Evolutionary conservation across 2,888 invertebrate genomes (phyloP).

Genomic region (Lasioglossum lativentre): DNA sequence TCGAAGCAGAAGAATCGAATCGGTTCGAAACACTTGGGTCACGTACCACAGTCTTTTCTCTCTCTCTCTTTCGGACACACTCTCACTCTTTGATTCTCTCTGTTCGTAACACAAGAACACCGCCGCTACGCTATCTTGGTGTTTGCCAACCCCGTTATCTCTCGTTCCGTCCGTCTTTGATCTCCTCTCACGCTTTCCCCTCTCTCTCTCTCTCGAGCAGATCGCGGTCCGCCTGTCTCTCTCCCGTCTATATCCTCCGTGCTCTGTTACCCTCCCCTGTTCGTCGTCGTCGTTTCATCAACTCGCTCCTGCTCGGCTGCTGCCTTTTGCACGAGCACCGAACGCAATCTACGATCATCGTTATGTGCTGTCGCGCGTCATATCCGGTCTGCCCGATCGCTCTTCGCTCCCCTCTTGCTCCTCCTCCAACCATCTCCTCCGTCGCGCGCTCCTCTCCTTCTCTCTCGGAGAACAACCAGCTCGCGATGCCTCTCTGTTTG

Average conservation of each 20-base stretch:
- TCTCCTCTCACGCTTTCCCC: conserved; percentile 63
- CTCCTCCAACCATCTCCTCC: background rate
- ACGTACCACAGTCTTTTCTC: conserved; percentile 20
- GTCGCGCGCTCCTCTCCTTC: conserved; percentile 9
- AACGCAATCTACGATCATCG: conserved; percentile 79
- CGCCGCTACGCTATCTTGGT: conserved; percentile 81
- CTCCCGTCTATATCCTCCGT: background rate
- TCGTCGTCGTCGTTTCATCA: conserved; percentile 59
- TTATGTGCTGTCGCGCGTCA: conserved; percentile 78
- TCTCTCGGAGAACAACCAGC: background rate
- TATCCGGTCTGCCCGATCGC: conserved; percentile 72
- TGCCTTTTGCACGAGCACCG: conserved; percentile 64
- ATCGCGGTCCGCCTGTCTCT: background rate
- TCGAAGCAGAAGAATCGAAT: conserved; percentile 5
- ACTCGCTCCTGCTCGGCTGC: conserved; percentile 57
- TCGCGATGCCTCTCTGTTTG: conserved; percentile 37
- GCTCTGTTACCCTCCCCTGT: conserved; percentile 40
- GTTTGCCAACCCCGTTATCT: conserved; percentile 84
- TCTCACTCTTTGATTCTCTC: conserved; percentile 2
- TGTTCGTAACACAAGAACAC: conserved; percentile 62
- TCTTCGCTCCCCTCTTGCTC: conserved; percentile 26
- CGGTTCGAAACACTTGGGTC: conserved; percentile 14
- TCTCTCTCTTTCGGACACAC: conserved; percentile 14
- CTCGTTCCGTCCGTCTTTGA: conserved; percentile 75
- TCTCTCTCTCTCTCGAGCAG: conserved; percentile 1